Evolutionary conservation across 2,797 vertebrate genomes (phyloP).

Genomic region (Megalops cyprinoides): DNA sequence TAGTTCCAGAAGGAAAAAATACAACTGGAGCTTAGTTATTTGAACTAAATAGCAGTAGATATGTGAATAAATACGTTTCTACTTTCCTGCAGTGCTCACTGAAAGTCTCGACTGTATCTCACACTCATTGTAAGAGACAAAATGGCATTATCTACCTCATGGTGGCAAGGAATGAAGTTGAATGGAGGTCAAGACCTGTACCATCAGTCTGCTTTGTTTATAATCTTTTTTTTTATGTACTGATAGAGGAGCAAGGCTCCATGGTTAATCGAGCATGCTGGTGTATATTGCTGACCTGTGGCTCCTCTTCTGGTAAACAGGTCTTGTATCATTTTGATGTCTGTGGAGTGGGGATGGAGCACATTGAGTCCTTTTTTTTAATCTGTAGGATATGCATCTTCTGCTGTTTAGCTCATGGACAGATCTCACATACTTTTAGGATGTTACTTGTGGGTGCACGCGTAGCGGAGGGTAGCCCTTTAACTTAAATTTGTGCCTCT

Average conservation of each 20-base stretch:
- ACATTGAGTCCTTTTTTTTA: neutral
- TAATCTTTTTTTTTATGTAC: neutral
- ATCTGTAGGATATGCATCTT: constrained; percentile 31
- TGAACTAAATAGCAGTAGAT: constrained; percentile 46
- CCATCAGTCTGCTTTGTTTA: constrained; percentile 38
- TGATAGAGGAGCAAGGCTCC: neutral
- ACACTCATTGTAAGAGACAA: constrained; percentile 45
- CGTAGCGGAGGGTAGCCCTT: constrained; percentile 62
- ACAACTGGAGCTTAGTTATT: constrained; percentile 39
- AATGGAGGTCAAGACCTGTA: constrained; percentile 29
- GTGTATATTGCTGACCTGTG: neutral
- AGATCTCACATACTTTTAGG: constrained; percentile 43
- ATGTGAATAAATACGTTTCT: constrained; percentile 25
- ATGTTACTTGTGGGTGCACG: constrained; percentile 52
- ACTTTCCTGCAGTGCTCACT: constrained; percentile 23
- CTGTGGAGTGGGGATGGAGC: neutral
- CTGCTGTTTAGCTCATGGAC: constrained; percentile 43
- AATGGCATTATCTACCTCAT: constrained; percentile 67
- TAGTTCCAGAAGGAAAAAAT: constrained; percentile 50
- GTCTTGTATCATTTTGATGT: too few relatives aligned
- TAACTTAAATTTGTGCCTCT: constrained; percentile 74
- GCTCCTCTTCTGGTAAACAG: neutral
- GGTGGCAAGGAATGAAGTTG: constrained; percentile 52
- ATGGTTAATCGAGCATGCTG: neutral
- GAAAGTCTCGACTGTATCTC: constrained; percentile 16